A percentile compares a stretch with the other conserved stretches of the same genome.
These are phyloP conservation scores for Epizoanthus illoricatus DNA, from an alignment of 92 coral and sea anemone species.

Conservation along the genomic window DNA sequence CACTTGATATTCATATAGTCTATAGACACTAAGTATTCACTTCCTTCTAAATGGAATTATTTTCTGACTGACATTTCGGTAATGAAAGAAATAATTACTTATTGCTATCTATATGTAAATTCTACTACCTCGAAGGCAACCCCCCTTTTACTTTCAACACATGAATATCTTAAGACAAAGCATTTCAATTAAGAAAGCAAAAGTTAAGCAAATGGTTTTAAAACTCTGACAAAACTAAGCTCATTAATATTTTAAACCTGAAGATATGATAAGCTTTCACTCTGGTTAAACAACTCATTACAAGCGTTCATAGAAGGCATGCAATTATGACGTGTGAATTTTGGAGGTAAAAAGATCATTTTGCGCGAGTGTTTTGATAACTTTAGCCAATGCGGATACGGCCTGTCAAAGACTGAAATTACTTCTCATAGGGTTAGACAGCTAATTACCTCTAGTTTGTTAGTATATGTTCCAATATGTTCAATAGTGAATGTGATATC, in stretches of 20 bases:
- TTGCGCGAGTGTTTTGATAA: slow-evolving; percentile 35
- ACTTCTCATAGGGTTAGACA: slow-evolving; percentile 20
- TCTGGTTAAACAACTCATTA: slow-evolving; percentile 44
- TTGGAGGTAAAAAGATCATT: slow-evolving; percentile 44
- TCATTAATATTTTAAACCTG: slow-evolving; percentile 43
- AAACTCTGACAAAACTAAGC: slow-evolving; percentile 36
- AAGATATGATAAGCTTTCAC: slow-evolving; percentile 40
- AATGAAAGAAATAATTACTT: slow-evolving; percentile 43
- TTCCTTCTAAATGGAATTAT: slow-evolving; percentile 12
- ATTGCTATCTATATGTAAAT: slow-evolving; percentile 39
- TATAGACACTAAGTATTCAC: slow-evolving; percentile 19
- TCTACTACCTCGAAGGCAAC: slow-evolving; percentile 23
- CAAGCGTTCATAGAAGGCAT: slow-evolving; percentile 31
- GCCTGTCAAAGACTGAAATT: slow-evolving; percentile 31
- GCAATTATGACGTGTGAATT: slow-evolving; percentile 47
- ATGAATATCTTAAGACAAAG: slow-evolving; percentile 17
- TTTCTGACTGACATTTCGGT: slow-evolving; percentile 36
- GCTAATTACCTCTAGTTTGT: slow-evolving; percentile 36
- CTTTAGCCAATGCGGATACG: slow-evolving; percentile 32
- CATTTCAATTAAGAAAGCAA: slow-evolving; percentile 27
- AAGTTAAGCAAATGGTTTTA: slow-evolving; percentile 45
- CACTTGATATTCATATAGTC: not conserved
- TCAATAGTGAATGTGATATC: slow-evolving; percentile 43
- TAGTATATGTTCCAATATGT: slow-evolving; percentile 37
- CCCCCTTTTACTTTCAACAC: slow-evolving; percentile 19